Base-by-base conservation (phyloP, 2,113 vertebrate genomes). In the Chloropsis hardwickii region DNA sequence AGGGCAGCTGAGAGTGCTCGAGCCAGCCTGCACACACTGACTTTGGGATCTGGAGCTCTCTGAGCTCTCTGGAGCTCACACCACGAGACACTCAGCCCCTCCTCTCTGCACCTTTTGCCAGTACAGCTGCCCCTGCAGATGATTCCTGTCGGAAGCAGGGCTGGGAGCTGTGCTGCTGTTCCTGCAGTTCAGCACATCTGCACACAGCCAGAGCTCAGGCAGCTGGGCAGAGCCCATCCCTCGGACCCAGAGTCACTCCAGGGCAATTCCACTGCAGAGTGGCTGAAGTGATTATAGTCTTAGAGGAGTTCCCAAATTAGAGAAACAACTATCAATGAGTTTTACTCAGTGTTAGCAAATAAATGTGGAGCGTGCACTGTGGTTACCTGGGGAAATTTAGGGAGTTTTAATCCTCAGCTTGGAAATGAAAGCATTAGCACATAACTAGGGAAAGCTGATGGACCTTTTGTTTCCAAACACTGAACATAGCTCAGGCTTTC, bases 401-500 rank as follows among this genome's bases (percentile, higher is more conserved):
- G 47, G 11, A 85, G 22, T 54, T 78, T 39, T 71, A 94, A 80
- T 82, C 67, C 54, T 90, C 51, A 58, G 23, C 18, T 10, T 14
- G 74, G 40, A 88, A 88, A 78, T 65, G 64, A 61, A 66, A 81
- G 88, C 58, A 51, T 70, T 62, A 56, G 40, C 42, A 27, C 45
- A n/a, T 80, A 58, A 37, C 24, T 27, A 21, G 54, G 62, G 51
- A 56, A 93, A 93, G 70, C 57, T 20, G 88, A 89, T 64, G 40
- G 85, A 69, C 33, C 56, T 94, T 94, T 89, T 88, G 65, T 81
- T 96, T 95, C 81, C 61, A 60, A 86, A 81, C 6, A 22, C 58
- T 87, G n/a, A 70, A 50, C 31, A 2, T 29, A 57, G 66, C 84
- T 93, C 60, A 56, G 56, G 58, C 77, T 92, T 91, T 67, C 78